Percentiles rank a stretch among this genome's conserved stretches.
Evolutionary conservation across 1,140 invertebrate species (phyloP).

Genomic region (Piezodorus guildinii): DNA sequence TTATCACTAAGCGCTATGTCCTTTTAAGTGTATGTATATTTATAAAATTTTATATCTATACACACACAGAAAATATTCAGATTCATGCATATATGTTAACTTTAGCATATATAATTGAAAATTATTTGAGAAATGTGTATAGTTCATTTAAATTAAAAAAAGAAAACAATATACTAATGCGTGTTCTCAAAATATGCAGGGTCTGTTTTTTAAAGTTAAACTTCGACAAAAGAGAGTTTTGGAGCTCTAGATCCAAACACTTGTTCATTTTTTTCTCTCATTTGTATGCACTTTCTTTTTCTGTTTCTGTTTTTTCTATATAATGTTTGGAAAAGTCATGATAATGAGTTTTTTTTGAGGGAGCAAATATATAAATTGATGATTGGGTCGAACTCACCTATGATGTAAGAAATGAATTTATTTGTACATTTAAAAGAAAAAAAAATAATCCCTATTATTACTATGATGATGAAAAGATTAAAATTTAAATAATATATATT

Average conservation of each 20-base stretch:
- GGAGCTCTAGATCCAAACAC: background rate
- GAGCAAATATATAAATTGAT: background rate
- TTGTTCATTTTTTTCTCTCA: background rate
- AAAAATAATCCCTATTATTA: conserved; percentile 1
- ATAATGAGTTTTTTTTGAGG: conserved; percentile 12
- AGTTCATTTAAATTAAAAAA: background rate
- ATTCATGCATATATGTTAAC: too few species aligned
- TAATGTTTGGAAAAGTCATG: conserved; percentile 14
- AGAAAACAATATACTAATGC: background rate
- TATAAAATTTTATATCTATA: conserved; percentile 5
- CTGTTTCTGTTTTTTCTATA: background rate
- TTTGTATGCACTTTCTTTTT: background rate
- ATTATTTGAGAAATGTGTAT: conserved; percentile 5
- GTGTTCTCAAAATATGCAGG: conserved; percentile 14
- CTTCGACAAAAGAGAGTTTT: too few species aligned
- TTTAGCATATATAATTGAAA: conserved; percentile 4
- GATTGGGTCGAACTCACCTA: background rate
- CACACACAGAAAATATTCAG: background rate
- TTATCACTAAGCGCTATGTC: conserved; percentile 10
- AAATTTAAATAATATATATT: conserved; percentile 13
- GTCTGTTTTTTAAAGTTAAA: conserved; percentile 7
- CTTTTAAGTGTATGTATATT: background rate
- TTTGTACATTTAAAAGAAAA: background rate
- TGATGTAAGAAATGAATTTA: background rate
- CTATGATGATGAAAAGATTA: background rate